Conservation (phyloP, 2,888 invertebrate species). For the Copidosoma aretas region DNA sequence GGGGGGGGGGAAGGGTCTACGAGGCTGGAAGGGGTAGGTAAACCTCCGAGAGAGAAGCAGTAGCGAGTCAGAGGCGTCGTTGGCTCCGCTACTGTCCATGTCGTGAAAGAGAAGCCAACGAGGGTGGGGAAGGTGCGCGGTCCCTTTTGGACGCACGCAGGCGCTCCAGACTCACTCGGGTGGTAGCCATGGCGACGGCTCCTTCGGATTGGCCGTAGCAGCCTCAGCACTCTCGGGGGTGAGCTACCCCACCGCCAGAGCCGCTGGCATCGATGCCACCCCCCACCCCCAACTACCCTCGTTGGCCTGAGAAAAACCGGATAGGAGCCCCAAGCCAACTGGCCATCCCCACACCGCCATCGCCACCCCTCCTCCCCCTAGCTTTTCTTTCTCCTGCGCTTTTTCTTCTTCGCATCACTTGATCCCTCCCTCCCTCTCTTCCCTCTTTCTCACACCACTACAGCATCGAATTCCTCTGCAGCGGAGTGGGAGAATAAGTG, state of each 20-base stretch:
- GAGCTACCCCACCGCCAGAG: constrained; percentile 54
- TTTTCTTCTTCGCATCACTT: background rate
- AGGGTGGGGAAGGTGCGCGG: constrained; percentile 23
- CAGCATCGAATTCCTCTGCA: too few species aligned
- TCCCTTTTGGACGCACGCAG: constrained; percentile 12
- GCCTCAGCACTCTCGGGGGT: constrained; percentile 53
- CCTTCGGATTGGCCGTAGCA: constrained; percentile 61
- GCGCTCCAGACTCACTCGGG: constrained; percentile 39
- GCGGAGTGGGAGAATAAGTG: too few species aligned
- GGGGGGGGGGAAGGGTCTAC: too few species aligned
- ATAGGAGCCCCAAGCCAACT: constrained; percentile 30
- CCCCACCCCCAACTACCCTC: constrained; percentile 38
- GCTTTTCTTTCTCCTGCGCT: background rate
- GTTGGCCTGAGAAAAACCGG: constrained; percentile 41
- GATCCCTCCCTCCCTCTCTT: background rate
- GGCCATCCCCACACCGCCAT: constrained; percentile 45
- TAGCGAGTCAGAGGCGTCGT: constrained; percentile 1
- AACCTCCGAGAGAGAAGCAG: background rate
- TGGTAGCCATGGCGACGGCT: constrained; percentile 61
- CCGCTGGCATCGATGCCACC: constrained; percentile 43
- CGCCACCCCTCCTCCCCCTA: constrained; percentile 39
- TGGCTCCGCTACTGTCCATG: constrained; percentile 1
- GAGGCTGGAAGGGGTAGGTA: background rate
- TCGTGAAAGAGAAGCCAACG: constrained; percentile 16
- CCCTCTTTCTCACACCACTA: background rate